Evolutionary conservation across 2,113 vertebrate genomes (phyloP).

Genomic region (Eubucco bourcierii): DNA sequence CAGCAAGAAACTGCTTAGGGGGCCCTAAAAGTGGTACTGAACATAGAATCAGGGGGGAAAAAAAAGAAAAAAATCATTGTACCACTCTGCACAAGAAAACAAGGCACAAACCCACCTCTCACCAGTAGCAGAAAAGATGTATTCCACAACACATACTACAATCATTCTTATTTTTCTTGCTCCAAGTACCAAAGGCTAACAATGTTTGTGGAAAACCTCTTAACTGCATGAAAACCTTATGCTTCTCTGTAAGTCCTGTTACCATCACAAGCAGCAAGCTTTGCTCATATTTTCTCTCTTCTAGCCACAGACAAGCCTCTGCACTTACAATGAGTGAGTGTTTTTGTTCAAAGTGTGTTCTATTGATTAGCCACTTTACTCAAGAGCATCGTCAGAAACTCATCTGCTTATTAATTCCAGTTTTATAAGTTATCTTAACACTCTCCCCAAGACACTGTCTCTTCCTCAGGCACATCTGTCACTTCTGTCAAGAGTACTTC

Average conservation of each 20-base stretch:
- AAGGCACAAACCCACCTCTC: not conserved
- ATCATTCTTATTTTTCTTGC: not conserved
- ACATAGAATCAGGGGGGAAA: not conserved
- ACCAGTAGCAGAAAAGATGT: fast-evolving
- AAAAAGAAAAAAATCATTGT: not conserved
- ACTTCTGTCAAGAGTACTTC: slow-evolving; percentile 1
- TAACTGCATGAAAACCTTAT: not conserved
- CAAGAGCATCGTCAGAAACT: slow-evolving; percentile 24
- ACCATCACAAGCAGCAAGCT: not conserved
- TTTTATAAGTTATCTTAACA: slow-evolving; percentile 5
- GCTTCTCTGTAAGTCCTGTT: not conserved
- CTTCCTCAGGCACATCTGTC: slow-evolving; percentile 12
- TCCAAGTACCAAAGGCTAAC: not conserved
- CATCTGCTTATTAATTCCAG: slow-evolving; percentile 52
- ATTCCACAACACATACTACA: not conserved
- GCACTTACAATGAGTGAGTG: not conserved
- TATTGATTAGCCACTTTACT: slow-evolving; percentile 54
- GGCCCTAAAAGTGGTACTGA: not conserved
- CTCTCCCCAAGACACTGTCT: not conserved
- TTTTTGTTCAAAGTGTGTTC: slow-evolving; percentile 25
- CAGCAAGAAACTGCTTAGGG: not conserved
- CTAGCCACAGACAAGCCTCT: not conserved
- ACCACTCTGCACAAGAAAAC: too few relatives aligned
- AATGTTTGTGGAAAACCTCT: not conserved
- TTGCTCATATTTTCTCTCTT: not conserved